Conservation (phyloP, 2,888 invertebrate species). For the Nematopogon swammerdamellus region DNA sequence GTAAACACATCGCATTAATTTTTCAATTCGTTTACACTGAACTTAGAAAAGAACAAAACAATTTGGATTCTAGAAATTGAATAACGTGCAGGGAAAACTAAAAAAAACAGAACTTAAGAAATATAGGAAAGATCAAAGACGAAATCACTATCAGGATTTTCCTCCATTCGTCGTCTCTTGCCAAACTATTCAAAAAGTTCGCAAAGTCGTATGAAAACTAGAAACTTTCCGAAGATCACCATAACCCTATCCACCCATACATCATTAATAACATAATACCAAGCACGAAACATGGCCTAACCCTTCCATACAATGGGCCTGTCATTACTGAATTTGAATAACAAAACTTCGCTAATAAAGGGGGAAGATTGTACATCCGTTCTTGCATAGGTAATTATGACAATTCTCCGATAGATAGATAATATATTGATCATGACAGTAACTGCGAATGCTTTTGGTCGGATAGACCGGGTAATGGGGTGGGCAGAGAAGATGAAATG, state of each 20-base stretch:
- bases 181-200: too few species aligned
- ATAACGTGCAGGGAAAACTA: too few species aligned
- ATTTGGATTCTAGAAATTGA: too few species aligned
- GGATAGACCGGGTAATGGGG: neutral
- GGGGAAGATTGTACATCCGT: conserved; percentile 28
- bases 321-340: conserved; percentile 50
- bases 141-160: too few species aligned
- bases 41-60: too few species aligned
- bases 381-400: conserved; percentile 50
- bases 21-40: too few species aligned
- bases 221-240: too few species aligned
- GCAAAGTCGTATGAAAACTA: too few species aligned
- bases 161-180: too few species aligned
- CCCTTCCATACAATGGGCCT: conserved; percentile 27
- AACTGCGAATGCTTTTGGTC: neutral
- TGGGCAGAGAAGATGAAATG: neutral
- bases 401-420: conserved; percentile 50
- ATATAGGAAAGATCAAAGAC: too few species aligned
- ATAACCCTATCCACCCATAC: neutral
- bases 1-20: too few species aligned
- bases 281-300: conserved; percentile 17
- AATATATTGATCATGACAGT: conserved; percentile 43
- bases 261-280: conserved; percentile 12
- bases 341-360: conserved; percentile 26
- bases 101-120: too few species aligned